Conservation (phyloP, 2,113 vertebrate genomes). For the Centropus bengalensis region DNA sequence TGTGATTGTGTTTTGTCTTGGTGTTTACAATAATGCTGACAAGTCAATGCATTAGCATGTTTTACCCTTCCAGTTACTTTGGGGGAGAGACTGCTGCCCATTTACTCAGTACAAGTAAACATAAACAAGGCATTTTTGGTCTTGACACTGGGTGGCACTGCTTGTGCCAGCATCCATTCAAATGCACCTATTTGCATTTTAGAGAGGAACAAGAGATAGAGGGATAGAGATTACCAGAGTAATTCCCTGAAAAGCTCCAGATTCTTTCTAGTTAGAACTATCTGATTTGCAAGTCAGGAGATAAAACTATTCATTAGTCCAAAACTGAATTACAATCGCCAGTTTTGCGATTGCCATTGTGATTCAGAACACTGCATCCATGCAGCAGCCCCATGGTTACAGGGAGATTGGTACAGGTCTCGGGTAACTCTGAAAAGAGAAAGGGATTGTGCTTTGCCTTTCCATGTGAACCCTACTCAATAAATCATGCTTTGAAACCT, state of each 20-base stretch:
- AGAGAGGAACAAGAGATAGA: not conserved
- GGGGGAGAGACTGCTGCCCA: rapidly evolving
- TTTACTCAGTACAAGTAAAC: not conserved
- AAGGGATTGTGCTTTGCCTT: not conserved
- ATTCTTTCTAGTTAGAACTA: not conserved
- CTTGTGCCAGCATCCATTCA: not conserved
- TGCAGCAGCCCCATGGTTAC: not conserved
- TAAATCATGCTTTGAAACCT: not conserved
- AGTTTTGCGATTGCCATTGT: not conserved
- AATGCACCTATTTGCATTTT: not conserved
- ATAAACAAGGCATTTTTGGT: not conserved
- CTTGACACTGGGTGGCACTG: not conserved
- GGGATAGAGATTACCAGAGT: not conserved
- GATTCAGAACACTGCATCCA: not conserved
- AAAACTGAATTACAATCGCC: not conserved
- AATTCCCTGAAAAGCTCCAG: not conserved
- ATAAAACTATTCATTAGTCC: not conserved
- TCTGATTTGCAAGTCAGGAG: not conserved
- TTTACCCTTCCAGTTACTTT: not conserved
- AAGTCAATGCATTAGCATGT: not conserved
- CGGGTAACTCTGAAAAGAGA: not conserved
- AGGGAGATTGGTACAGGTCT: not conserved
- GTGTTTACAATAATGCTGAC: not conserved
- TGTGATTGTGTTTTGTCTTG: not conserved
- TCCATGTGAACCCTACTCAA: not conserved